Evolutionary conservation across 2,888 invertebrate genomes (phyloP), one percentile per base, ranked within the genome.

Genomic region (Linyphia triangularis): DNA sequence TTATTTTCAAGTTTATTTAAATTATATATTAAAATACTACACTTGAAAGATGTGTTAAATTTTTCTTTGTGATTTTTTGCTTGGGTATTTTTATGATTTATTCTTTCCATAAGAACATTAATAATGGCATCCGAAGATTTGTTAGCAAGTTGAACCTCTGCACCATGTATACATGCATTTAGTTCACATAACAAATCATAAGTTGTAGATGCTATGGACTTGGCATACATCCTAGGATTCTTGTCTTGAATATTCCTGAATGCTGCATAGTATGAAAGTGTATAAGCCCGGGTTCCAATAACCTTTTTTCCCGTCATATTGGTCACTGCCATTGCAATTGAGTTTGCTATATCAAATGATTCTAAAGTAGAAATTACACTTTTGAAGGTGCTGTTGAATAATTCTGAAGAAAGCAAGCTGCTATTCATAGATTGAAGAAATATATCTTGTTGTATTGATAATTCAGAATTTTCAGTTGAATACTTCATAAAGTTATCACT

Each of bases 371-470:
- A 65, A 2, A 79, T 33, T 28, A n/a, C 22, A 13, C 9, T 10
- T 22, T 51, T 26, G 40, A 86, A 79, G 10, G 79, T 79, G 22
- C 63, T 30, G 26, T 79, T 86, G 33, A 86, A 86, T 16, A 37
- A 1, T 73, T 69, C 30, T 19, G 79, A 73, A 30, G 83, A 75
- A 4, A 83, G 13, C 13, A 81, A 59, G 7, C 59, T 24, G 26
- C 13, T 37, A 37, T 33, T 33, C 19, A 81, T 30, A 19, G 33
- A 57, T n/a, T 70, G 33, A 3, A 37, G 24, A 7, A 70, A 61
- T 26, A 57, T 26, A n/a, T 37, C 51, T 5, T 19, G n/a, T 6
- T 26, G 19, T 22, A 28, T 30, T 1, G 72, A 51, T 13, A 24
- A 33, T 33, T 22, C 43, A 13, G 43, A 26, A n/a, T 5, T 26